Evolutionary conservation across 1,140 invertebrate genomes (phyloP).

Genomic region (Anadara kagoshimensis): DNA sequence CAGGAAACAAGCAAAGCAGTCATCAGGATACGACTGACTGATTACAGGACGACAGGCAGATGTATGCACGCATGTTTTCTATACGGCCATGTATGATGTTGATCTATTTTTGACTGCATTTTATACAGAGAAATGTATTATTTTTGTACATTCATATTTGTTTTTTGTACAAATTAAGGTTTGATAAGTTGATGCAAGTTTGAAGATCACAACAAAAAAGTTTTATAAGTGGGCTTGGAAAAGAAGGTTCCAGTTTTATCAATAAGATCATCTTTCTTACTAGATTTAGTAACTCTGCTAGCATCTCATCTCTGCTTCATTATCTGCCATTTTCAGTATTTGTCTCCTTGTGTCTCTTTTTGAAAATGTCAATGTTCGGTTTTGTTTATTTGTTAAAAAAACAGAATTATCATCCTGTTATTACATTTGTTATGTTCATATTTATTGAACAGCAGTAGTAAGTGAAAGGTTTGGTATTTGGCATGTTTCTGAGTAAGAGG

Average conservation of each 20-base stretch:
- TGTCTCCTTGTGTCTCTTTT: background rate
- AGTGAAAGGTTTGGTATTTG: too few relatives aligned
- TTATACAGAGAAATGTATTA: slow-evolving; percentile 67
- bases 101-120: slow-evolving; percentile 66
- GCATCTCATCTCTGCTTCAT: slow-evolving; percentile 7
- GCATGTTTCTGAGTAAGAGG: too few relatives aligned
- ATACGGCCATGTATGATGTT: slow-evolving; percentile 38
- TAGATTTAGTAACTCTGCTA: slow-evolving; percentile 2
- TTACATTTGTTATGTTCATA: too few relatives aligned
- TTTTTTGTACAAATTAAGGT: slow-evolving; percentile 50
- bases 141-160: slow-evolving; percentile 69
- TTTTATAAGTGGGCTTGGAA: background rate
- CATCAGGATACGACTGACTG: background rate
- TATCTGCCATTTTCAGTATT: background rate
- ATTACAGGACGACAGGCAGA: slow-evolving; percentile 40
- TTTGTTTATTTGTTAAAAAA: too few relatives aligned
- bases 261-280: background rate
- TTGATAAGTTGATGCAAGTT: slow-evolving; percentile 4
- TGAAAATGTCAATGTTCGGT: too few relatives aligned
- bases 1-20: background rate
- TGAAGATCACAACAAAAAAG: background rate
- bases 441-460: too few relatives aligned
- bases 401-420: too few relatives aligned
- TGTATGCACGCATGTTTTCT: slow-evolving; percentile 44
- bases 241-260: background rate